phyloP scores from a whole-genome alignment of 92 coral and sea anemone species.

The Paragorgia papillata region DNA sequence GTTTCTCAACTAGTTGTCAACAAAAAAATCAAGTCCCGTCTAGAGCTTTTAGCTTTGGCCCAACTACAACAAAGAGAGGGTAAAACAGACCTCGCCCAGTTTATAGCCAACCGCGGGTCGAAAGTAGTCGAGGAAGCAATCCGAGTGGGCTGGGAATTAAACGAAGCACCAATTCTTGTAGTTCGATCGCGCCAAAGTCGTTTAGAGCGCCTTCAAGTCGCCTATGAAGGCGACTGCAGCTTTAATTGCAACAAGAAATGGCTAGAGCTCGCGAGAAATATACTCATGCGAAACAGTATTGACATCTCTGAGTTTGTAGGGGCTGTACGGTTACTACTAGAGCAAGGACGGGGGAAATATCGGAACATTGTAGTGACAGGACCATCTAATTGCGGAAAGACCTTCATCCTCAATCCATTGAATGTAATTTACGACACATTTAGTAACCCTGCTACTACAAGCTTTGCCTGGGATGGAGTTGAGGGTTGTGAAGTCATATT shows the following conservation, averaged over 20 bases:
- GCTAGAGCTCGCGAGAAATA: slow-evolving; percentile 41
- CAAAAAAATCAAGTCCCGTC: slow-evolving; percentile 31
- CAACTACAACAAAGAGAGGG: slow-evolving; percentile 51
- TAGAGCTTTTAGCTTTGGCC: slow-evolving; percentile 55
- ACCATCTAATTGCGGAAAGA: too few species aligned
- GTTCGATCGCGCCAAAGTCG: slow-evolving; percentile 27
- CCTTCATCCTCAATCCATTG: too few species aligned
- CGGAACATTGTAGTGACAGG: too few species aligned
- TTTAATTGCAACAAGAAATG: slow-evolving; percentile 37
- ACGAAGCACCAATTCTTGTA: slow-evolving; percentile 38
- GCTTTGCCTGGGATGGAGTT: too few species aligned
- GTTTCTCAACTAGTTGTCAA: slow-evolving; percentile 49
- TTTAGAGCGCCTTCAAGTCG: slow-evolving; percentile 25
- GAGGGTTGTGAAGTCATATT: too few species aligned
- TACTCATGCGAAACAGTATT: slow-evolving; percentile 38
- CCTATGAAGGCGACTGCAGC: slow-evolving; percentile 29
- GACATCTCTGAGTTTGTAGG: slow-evolving; percentile 22
- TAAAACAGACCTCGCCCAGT: slow-evolving; percentile 51
- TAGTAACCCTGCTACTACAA: too few species aligned
- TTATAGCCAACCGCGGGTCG: slow-evolving; percentile 53
- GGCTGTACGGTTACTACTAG: slow-evolving; percentile 32
- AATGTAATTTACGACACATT: too few species aligned
- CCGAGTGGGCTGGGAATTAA: slow-evolving; percentile 51
- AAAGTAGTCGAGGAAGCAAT: slow-evolving; percentile 51
- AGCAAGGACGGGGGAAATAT: slow-evolving; percentile 50